Evolutionary conservation across 2,797 vertebrate species (phyloP).

Genomic region (Rhinophrynus dorsalis): DNA sequence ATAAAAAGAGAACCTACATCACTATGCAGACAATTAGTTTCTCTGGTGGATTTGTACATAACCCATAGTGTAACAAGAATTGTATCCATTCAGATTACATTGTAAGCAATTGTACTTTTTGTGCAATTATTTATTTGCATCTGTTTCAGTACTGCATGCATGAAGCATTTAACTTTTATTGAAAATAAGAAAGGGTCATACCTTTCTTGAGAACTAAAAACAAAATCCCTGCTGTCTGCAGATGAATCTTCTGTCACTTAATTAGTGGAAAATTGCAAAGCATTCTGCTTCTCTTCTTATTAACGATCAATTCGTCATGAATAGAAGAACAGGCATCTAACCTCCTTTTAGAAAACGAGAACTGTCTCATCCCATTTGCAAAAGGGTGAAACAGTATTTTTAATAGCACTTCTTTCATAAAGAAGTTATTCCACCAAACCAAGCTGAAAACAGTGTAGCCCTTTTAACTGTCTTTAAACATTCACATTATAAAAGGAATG

Average conservation of each 20-base stretch:
- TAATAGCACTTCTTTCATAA: constrained; percentile 36
- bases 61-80: too few species aligned
- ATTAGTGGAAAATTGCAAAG: constrained; percentile 50
- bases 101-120: too few species aligned
- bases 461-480: not conserved
- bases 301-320: constrained; percentile 49
- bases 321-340: constrained; percentile 43
- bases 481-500: not conserved
- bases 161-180: not conserved
- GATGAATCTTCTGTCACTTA: constrained; percentile 48
- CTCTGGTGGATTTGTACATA: too few species aligned
- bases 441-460: not conserved
- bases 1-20: too few species aligned
- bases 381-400: constrained; percentile 38
- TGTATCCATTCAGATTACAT: too few species aligned
- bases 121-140: constrained; percentile 36
- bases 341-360: constrained; percentile 44
- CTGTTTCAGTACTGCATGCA: not conserved
- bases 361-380: constrained; percentile 47
- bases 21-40: too few species aligned
- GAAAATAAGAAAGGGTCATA: constrained; percentile 23
- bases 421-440: constrained; percentile 36
- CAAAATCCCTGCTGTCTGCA: constrained; percentile 33
- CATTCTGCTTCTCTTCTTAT: constrained; percentile 48
- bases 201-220: constrained; percentile 11